Conservation (phyloP, 2,797 vertebrate species). For the Chiroxiphia lanceolata region DNA sequence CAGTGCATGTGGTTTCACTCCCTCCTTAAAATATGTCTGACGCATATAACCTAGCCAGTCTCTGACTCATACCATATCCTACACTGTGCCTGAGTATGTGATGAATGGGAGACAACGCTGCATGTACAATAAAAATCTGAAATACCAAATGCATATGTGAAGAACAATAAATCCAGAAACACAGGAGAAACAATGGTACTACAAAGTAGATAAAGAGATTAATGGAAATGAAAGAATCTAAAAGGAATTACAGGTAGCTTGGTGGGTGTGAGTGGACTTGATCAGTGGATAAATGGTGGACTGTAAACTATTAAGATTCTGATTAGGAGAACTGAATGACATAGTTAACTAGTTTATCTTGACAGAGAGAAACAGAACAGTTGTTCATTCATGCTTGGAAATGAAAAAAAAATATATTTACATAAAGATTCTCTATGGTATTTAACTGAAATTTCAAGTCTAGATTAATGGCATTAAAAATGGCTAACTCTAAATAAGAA, state of each 20-base stretch:
- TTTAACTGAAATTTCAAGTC: neutral
- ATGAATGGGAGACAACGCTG: accelerated
- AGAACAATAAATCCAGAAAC: neutral
- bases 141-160: neutral
- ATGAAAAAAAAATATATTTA: neutral
- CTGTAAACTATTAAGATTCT: neutral
- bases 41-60: neutral
- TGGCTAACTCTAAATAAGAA: neutral
- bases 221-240: neutral
- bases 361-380: neutral
- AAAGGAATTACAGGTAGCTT: neutral
- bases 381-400: neutral
- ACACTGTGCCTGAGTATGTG: neutral
- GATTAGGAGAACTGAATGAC: neutral
- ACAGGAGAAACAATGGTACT: neutral
- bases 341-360: neutral
- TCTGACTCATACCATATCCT: neutral
- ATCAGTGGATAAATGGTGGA: neutral
- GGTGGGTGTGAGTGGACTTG: neutral
- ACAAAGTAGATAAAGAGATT: neutral
- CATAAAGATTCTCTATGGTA: neutral
- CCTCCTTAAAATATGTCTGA: neutral
- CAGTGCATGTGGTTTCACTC: neutral
- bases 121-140: neutral
- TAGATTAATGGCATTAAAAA: neutral